Conservation (phyloP, 2,113 vertebrate species). For the Chaetodon trifascialis region DNA sequence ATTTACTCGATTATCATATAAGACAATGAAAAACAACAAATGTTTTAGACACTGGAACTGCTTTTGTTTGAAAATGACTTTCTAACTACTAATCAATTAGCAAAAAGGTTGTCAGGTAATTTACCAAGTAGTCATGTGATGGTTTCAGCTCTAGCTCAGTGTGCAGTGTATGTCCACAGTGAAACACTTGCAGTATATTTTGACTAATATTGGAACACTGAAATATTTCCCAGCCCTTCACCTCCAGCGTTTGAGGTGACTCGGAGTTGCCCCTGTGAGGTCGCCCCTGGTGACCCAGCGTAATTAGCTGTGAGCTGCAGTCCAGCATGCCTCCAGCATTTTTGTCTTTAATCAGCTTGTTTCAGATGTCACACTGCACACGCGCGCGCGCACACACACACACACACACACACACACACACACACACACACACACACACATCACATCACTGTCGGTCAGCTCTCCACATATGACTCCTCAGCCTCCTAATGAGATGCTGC, state of each 20-base stretch:
- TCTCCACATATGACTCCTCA: conserved; percentile 38
- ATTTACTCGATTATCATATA: background rate
- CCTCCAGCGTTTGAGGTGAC: too few relatives aligned
- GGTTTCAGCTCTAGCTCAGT: background rate
- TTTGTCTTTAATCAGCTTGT: conserved; percentile 43
- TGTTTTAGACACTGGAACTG: background rate
- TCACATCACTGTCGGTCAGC: conserved; percentile 20
- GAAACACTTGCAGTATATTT: too few relatives aligned
- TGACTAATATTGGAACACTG: too few relatives aligned
- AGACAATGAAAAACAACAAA: background rate
- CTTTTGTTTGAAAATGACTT: background rate
- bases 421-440: conserved; percentile 4
- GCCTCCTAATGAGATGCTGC: conserved; percentile 65
- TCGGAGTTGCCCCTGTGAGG: conserved; percentile 25
- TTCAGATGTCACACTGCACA: conserved; percentile 33
- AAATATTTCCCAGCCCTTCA: too few relatives aligned
- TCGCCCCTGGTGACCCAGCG: conserved; percentile 27
- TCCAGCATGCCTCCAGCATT: conserved; percentile 10
- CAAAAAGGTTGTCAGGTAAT: background rate
- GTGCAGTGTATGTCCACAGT: too few relatives aligned
- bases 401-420: conserved; percentile 10
- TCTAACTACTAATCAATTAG: background rate
- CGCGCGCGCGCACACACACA: too few relatives aligned
- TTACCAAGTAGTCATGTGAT: background rate
- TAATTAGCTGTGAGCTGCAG: conserved; percentile 20